Evolutionary conservation across 2,888 invertebrate species (phyloP).

Genomic region (Aphodius sticticus): DNA sequence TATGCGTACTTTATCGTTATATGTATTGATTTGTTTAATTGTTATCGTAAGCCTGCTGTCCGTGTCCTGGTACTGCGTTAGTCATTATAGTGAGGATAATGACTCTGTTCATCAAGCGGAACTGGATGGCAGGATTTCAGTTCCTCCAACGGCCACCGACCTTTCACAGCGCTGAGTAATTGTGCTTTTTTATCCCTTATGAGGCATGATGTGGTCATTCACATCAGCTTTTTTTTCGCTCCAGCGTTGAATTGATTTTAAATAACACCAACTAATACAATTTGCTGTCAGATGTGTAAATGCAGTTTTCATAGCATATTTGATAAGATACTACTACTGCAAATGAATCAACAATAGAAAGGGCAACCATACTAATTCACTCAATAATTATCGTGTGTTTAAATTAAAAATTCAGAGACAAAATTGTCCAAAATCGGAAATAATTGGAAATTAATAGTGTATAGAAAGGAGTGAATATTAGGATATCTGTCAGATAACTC

Average conservation of each 20-base stretch:
- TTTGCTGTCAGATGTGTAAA: no score
- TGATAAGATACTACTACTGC: no score
- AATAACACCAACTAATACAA: no score
- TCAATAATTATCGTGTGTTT: no score
- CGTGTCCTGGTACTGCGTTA: background rate
- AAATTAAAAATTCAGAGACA: no score
- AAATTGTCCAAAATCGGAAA: no score
- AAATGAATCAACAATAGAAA: no score
- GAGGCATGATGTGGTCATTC: background rate
- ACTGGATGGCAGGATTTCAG: background rate
- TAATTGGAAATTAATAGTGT: no score
- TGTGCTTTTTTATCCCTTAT: background rate
- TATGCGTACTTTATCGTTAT: background rate
- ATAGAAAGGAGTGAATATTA: no score
- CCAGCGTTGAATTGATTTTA: background rate
- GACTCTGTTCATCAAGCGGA: background rate
- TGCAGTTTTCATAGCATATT: no score
- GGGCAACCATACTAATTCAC: no score
- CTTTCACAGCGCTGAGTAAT: background rate
- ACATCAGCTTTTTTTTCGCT: background rate
- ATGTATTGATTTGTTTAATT: background rate
- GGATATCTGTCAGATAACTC: no score
- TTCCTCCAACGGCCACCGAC: background rate
- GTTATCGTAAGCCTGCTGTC: background rate
- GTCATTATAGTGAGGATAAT: background rate